Evolutionary conservation across 2,888 invertebrate genomes (phyloP).

Genomic region (Aricia artaxerxes): DNA sequence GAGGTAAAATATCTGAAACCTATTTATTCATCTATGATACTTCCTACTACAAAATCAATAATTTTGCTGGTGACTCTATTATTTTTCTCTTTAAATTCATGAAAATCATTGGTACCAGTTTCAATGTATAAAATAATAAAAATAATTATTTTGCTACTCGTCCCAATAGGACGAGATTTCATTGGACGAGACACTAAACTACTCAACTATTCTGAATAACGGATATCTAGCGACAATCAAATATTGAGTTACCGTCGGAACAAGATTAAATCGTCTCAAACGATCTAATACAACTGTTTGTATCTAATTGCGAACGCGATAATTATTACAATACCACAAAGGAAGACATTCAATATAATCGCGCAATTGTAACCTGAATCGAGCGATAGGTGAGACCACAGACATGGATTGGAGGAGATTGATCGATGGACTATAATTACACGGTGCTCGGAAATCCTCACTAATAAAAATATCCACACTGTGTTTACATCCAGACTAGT

Average conservation of each 20-base stretch:
- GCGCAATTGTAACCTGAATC: neutral
- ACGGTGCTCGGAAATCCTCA: no score
- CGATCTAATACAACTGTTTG: constrained; percentile 16
- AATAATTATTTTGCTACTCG: no score
- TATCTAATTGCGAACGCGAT: constrained; percentile 2
- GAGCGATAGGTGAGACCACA: neutral
- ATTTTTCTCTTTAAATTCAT: no score
- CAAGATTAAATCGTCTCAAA: constrained; percentile 1
- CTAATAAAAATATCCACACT: no score
- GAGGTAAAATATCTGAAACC: no score
- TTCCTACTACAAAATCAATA: no score
- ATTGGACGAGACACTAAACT: neutral
- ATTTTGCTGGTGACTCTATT: no score
- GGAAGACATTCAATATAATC: constrained; percentile 5
- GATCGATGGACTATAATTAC: neutral
- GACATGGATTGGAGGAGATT: neutral
- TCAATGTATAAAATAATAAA: no score
- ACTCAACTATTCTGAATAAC: neutral
- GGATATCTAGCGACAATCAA: neutral
- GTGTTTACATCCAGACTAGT: no score
- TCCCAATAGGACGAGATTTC: no score
- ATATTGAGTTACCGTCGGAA: constrained; percentile 7
- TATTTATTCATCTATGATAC: no score
- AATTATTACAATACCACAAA: constrained; percentile 15
- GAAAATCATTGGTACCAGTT: no score